phyloP scores from a whole-genome alignment of 2,888 invertebrate genomes.

The Agriopis aurantiaria region DNA sequence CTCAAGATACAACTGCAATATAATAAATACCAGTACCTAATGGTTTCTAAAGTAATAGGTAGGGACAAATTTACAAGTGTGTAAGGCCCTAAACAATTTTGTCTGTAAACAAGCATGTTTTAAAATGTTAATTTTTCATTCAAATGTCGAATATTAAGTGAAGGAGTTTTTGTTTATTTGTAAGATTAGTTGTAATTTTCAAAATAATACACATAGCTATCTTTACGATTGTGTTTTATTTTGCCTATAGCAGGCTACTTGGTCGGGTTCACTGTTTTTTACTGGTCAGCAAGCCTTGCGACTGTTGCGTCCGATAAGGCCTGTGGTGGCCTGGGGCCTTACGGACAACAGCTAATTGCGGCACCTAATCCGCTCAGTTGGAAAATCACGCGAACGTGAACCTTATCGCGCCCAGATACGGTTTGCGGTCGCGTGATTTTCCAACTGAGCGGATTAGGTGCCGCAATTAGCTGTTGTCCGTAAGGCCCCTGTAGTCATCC shows the following conservation, averaged over 20 bases:
- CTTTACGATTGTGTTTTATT: constrained; percentile 32
- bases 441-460: no score
- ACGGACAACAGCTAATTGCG: no score
- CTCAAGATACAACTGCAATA: not conserved
- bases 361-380: no score
- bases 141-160: constrained; percentile 22
- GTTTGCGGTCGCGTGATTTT: no score
- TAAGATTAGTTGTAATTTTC: constrained; percentile 43
- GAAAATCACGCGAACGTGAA: no score
- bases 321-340: no score
- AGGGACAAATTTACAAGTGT: not conserved
- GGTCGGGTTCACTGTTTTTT: no score
- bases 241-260: not conserved
- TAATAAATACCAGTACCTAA: not conserved
- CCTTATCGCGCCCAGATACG: no score
- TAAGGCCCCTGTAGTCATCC: no score
- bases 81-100: constrained; percentile 1
- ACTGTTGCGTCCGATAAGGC: no score
- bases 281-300: no score
- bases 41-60: not conserved
- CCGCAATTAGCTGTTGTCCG: no score
- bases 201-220: constrained; percentile 48
- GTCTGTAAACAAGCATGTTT: constrained; percentile 13
- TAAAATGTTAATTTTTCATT: constrained; percentile 8
- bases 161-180: constrained; percentile 40